Evolutionary conservation across 2,797 vertebrate species (phyloP), one percentile per base, ranked within the genome.

Genomic region (Melanogrammus aeglefinus): DNA sequence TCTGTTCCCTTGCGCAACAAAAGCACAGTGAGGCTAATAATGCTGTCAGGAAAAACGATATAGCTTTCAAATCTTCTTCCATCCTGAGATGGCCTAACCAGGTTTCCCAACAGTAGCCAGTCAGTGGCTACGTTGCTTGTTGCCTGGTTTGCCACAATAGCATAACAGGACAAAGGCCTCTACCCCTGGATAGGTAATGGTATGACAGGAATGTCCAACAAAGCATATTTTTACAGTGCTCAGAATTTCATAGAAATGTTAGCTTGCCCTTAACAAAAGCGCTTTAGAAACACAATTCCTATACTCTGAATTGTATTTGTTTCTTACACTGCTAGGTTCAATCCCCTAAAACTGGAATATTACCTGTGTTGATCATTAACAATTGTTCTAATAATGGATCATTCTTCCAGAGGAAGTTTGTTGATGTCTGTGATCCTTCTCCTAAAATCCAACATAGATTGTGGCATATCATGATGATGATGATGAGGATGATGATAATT

Each of bases 151-250:
- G 90, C 90, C 85, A 90, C 82, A 85, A 84, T 87, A 80, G 88
- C 83, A 92, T 77, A 89, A 88, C 76, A 31, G 44, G 90, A 93
- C 92, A 93, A 91, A 91, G 79, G 86, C 82, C 73, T 77, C 79
- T 86, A 81, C 71, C 84, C 82, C 86, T 82, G 82, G 83, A 75
- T 82, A 90, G 90, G 92, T 39, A 39, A 39, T 39, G 38, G 38
- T 92, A 93, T 93, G 88, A 80, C 80, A 86, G 88, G 93, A 94
- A 94, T 94, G 91, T 86, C 79, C 78, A 84, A 82, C 85, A 85
- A 86, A 84, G 90, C 92, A 90, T 76, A 82, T n/a, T 82, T 79
- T 86, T 84, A 76, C 76, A 79, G 77, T 71, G 47, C 83, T 86
- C 66, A 85, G 75, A 85, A 82, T 88, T 85, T 86, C 79, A 78